These are phyloP conservation scores for Lepilemur ruficaudatus DNA, from an alignment of 2,797 vertebrate species.

Conservation along the genomic window DNA sequence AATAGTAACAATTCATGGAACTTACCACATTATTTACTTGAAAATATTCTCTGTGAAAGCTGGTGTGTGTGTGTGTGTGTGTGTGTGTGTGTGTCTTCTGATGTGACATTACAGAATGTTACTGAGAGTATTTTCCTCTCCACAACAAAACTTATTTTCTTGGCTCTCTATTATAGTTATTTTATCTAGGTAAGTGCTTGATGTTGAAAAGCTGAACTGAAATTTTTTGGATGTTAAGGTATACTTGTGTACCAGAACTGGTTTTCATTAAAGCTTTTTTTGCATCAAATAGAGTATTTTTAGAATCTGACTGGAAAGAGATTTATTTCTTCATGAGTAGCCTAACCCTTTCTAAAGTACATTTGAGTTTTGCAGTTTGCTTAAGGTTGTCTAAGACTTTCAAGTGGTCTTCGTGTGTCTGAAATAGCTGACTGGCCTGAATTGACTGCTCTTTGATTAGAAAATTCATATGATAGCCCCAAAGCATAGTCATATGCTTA, in stretches of 20 bases:
- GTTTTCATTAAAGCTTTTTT: conserved; percentile 25
- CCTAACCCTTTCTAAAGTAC: neutral
- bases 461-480: neutral
- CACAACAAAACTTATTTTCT: neutral
- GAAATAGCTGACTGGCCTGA: conserved; percentile 11
- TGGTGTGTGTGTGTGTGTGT: neutral
- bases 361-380: neutral
- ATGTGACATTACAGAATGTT: neutral
- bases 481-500: neutral
- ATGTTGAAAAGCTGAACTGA: conserved; percentile 27
- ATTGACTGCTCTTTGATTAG: neutral
- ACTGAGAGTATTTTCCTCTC: neutral
- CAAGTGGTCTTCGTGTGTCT: neutral
- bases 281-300: conserved; percentile 25
- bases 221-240: neutral
- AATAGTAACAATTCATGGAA: conserved; percentile 21
- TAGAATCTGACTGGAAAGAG: neutral
- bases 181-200: conserved; percentile 19
- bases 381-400: conserved; percentile 11
- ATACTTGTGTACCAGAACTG: neutral
- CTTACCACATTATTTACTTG: conserved; percentile 31
- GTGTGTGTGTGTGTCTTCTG: neutral
- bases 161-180: neutral
- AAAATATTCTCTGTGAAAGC: conserved; percentile 8
- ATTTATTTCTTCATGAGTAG: neutral